Evolutionary conservation across 2,113 vertebrate genomes (phyloP).

Genomic region (Solenodon paradoxus): DNA sequence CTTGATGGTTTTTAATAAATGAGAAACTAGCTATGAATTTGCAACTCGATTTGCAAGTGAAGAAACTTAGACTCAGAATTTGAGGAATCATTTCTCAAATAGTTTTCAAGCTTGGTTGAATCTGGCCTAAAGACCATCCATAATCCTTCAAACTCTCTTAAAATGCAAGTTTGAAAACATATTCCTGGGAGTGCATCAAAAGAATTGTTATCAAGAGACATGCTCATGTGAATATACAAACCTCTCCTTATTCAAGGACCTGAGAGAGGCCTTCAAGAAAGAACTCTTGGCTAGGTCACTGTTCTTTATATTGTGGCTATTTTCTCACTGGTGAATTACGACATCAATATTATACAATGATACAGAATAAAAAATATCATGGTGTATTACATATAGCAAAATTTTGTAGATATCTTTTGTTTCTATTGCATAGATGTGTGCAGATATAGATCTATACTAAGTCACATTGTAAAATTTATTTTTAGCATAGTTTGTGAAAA

Average conservation of each 20-base stretch:
- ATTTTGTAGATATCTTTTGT: not conserved
- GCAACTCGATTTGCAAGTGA: not conserved
- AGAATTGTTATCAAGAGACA: not conserved
- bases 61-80: not conserved
- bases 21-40: not conserved
- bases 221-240: not conserved
- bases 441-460: not conserved
- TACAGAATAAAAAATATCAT: not conserved
- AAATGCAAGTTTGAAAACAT: not conserved
- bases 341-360: not conserved
- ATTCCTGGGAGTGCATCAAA: not conserved
- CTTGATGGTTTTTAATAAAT: not conserved
- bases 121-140: not conserved
- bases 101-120: not conserved
- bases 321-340: not conserved
- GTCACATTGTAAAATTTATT: not conserved
- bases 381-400: not conserved
- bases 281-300: not conserved
- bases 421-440: not conserved
- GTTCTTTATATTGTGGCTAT: not conserved
- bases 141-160: not conserved
- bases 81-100: not conserved
- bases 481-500: not conserved
- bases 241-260: not conserved
- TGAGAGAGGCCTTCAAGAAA: not conserved